Percentiles rank a stretch among this genome's conserved stretches.
Conservation (phyloP, 2,113 vertebrate genomes). For the Phyllostomus discolor region DNA sequence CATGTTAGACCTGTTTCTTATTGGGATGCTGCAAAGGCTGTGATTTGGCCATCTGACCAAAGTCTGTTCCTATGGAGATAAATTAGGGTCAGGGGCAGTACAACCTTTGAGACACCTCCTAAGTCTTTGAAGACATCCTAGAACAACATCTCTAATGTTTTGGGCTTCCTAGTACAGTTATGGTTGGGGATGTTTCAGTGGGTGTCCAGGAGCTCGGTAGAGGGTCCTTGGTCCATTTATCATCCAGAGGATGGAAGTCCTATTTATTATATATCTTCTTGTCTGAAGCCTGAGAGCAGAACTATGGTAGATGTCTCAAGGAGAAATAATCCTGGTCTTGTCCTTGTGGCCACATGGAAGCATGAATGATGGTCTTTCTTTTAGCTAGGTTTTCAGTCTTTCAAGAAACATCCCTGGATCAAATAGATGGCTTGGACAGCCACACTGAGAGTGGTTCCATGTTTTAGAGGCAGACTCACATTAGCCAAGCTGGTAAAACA, state of each 20-base stretch:
- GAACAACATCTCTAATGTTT: neutral
- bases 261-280: fast-evolving
- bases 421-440: neutral
- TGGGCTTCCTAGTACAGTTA: neutral
- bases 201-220: neutral
- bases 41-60: neutral
- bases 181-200: neutral
- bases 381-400: too few relatives aligned
- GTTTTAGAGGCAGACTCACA: neutral
- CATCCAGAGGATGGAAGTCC: neutral
- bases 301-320: fast-evolving
- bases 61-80: neutral
- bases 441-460: neutral
- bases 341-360: neutral
- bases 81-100: neutral
- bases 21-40: too few relatives aligned
- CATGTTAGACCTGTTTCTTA: neutral
- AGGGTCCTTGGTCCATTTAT: neutral
- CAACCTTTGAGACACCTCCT: neutral
- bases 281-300: neutral
- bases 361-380: neutral
- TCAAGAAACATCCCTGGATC: neutral
- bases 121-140: neutral
- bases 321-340: too few relatives aligned
- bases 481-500: neutral